Evolutionary conservation across 2,888 invertebrate species (phyloP).

Genomic region (Stenichneumon culpator): DNA sequence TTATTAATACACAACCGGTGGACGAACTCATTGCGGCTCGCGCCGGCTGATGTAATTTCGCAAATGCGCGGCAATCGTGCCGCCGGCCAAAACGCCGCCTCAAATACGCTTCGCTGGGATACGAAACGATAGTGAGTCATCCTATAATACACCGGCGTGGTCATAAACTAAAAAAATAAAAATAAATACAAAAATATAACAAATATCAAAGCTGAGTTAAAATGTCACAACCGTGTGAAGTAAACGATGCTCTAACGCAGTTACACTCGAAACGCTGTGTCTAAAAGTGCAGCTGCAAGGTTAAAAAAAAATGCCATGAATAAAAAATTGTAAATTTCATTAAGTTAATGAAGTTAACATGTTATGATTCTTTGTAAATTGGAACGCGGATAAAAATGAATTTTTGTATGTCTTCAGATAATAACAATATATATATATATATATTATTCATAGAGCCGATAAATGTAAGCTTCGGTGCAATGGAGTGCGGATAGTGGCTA

Average conservation of each 20-base stretch:
- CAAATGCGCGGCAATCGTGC: conserved; percentile 44
- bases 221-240: neutral
- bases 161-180: conserved; percentile 34
- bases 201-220: neutral
- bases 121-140: conserved; percentile 50
- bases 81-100: conserved; percentile 18
- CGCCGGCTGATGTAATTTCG: conserved; percentile 36
- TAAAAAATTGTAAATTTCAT: too few species aligned
- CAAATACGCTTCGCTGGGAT: conserved; percentile 1
- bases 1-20: conserved; percentile 28
- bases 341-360: too few species aligned
- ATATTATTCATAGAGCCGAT: neutral
- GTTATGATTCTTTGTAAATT: too few species aligned
- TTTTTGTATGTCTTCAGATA: neutral
- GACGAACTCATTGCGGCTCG: conserved; percentile 11
- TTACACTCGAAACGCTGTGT: neutral
- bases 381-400: neutral
- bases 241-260: too few species aligned
- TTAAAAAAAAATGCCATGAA: too few species aligned
- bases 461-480: neutral
- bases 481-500: conserved; percentile 22
- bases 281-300: neutral
- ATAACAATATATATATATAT: neutral
- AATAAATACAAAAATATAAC: conserved; percentile 13
- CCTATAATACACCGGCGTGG: conserved; percentile 37